These are phyloP conservation scores for Drosophila emarginata DNA, from an alignment of 2,888 invertebrate species.

Conservation along the genomic window DNA sequence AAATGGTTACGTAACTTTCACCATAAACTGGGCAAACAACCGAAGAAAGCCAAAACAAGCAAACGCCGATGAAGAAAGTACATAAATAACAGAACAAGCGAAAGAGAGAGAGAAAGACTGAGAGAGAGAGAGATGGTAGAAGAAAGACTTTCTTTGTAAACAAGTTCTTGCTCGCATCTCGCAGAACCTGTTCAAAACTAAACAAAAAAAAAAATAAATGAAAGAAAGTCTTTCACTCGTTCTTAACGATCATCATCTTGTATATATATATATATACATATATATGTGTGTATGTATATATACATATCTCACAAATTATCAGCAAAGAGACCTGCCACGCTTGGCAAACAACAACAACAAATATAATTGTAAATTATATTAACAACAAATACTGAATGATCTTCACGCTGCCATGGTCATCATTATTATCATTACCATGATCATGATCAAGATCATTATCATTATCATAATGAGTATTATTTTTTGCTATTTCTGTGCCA, in stretches of 20 bases:
- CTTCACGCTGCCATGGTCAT: constrained; percentile 61
- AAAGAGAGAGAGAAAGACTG: constrained; percentile 36
- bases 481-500: constrained; percentile 48
- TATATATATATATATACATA: no score
- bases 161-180: neutral
- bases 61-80: constrained; percentile 59
- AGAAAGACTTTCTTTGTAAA: constrained; percentile 34
- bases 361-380: constrained; percentile 43
- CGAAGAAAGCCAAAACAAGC: constrained; percentile 30
- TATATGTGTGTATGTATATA: neutral
- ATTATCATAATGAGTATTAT: constrained; percentile 19
- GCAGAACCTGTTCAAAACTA: neutral
- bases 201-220: neutral
- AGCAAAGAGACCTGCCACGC: constrained; percentile 30
- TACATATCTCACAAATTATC: no score
- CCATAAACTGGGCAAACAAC: constrained; percentile 51
- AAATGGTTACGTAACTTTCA: constrained; percentile 80
- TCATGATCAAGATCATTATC: constrained; percentile 36
- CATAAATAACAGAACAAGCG: constrained; percentile 49
- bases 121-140: constrained; percentile 39
- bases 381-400: constrained; percentile 44
- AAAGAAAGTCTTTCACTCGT: neutral
- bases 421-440: constrained; percentile 39
- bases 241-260: neutral
- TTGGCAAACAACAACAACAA: constrained; percentile 44